Evolutionary conservation across 2,113 vertebrate genomes (phyloP), one percentile per base, ranked within the genome.

Genomic region (Hippolais icterina): DNA sequence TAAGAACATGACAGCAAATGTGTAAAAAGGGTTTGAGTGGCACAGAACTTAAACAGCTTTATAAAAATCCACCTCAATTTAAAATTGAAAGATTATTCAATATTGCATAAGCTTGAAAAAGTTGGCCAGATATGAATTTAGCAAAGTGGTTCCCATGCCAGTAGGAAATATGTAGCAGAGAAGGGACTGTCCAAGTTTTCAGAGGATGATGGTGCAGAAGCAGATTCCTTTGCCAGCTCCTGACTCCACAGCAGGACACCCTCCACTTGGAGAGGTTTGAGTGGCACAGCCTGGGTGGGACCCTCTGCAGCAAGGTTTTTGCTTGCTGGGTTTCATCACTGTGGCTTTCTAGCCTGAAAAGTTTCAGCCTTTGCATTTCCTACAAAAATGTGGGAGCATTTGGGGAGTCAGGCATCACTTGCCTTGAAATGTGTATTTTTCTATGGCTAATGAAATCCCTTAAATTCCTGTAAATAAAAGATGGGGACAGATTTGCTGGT

Each of bases 391-490:
- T 37, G 52, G 54, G 44, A 68, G 24, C 37, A 49, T 54, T 31
- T n/a, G 24, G 53, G n/a, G 35, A 80, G n/a, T 69, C 80, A 23
- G 25, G 11, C 28, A 47, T 94, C 22, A 4, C 42, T 56, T 59
- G 20, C 33, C 17, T 74, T 78, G 52, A 84, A 89, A 75, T 47
- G 64, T 27, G 20, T 82, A 29, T 66, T 68, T 35, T 60, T 87
- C 87, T 84, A 16, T 20, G 57, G 68, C 25, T 91, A 66, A 70
- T 60, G 41, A 87, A 84, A 83, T 81, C 18, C 52, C 39, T 83
- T 75, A 56, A 89, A 77, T 78, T 78, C 16, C 44, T 89, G 69
- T 89, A 89, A 92, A 94, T 89, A 87, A 91, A 94, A 91, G 69
- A 84, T 89, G 35, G 37, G 47, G 78, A 75, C 49, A 75, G 75